These are phyloP conservation scores for Numenius arquata DNA, from an alignment of 2,113 vertebrate species.

Conservation along the genomic window DNA sequence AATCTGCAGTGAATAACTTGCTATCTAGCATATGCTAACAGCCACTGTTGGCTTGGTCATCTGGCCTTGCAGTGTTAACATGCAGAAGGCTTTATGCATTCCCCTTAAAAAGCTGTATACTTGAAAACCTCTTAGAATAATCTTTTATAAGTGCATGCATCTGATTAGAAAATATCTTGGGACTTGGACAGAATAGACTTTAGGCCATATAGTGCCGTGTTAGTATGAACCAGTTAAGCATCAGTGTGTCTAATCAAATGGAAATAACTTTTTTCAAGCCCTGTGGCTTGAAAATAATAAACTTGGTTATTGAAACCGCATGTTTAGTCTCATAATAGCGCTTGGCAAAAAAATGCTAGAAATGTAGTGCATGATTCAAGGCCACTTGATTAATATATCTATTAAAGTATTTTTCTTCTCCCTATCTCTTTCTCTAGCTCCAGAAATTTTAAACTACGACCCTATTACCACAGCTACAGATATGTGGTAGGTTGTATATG, in stretches of 20 bases:
- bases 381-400: background rate
- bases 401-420: slow-evolving; percentile 12
- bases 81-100: background rate
- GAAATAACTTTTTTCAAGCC: background rate
- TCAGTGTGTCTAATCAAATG: rapidly evolving
- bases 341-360: background rate
- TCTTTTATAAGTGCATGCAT: background rate
- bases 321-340: background rate
- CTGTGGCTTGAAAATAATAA: background rate
- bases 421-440: slow-evolving; percentile 75
- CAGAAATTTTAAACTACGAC: slow-evolving; percentile 97
- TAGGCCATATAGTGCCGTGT: background rate
- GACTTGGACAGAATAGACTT: background rate
- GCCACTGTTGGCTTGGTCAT: background rate
- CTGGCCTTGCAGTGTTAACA: background rate
- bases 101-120: background rate
- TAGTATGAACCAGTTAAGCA: background rate
- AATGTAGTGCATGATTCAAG: background rate
- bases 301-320: background rate
- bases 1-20: background rate
- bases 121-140: background rate
- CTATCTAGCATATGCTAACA: background rate
- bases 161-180: background rate
- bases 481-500: slow-evolving; percentile 84
- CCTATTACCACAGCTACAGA: slow-evolving; percentile 97